Evolutionary conservation across 2,797 vertebrate genomes (phyloP), one percentile per base, ranked within the genome.

Genomic region (Cirrhinus molitorella): DNA sequence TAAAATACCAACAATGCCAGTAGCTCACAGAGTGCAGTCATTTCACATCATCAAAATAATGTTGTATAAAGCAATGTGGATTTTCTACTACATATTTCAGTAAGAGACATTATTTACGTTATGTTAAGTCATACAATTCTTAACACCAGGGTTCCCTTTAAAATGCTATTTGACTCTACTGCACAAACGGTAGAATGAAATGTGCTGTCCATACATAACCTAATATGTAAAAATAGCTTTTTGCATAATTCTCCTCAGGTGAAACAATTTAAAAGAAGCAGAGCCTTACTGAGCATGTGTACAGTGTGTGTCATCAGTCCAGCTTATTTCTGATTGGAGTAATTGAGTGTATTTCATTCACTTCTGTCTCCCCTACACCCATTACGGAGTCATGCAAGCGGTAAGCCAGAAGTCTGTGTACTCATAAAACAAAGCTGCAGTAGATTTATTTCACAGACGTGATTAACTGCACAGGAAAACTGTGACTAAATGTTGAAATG

Each of bases 401-500:
- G 72, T 83, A 59, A 76, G 73, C 81, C 81, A 83, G 65, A 49
- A 76, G 73, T 34, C 49, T 40, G 16, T 67, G 61, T 76, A 68
- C 72, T 67, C 49, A 28, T 66, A 76, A 75, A 83, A 83, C 73
- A 67, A 75, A 83, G 72, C 49, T 43, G 73, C 13, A 25, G 16
- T 57, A 68, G 81, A 83, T 83, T 76, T 83, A 83, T 76, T 83
- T 83, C 72, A 76, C 72, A 67, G 61, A 47, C 40, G 5, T 68
- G 72, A 76, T 68, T 76, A 76, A 83, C 81, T 68, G 63, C 49
- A 83, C 72, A 76, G 81, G 81, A 83, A 73, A 76, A 76, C 61
- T 55, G 40, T 68, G 65, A 53, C 65, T 61, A 31, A 49, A 79
- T 65, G 37, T 71, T 81, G 53, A 79, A 53, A 51, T 59, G 23